These are phyloP conservation scores for Brachionus rubens DNA, from an alignment of 1,140 invertebrate species.

Conservation along the genomic window DNA sequence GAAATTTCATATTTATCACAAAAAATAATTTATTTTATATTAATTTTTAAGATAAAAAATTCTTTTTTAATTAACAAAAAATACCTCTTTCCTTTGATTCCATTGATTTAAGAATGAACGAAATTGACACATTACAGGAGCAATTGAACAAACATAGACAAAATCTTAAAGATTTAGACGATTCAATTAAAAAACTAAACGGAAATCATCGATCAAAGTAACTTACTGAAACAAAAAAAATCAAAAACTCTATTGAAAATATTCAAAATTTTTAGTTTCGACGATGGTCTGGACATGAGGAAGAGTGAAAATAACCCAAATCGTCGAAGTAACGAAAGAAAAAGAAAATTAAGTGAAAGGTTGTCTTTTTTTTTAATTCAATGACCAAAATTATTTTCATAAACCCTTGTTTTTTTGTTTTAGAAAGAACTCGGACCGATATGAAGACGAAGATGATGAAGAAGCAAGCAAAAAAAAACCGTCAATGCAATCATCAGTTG, in stretches of 20 bases:
- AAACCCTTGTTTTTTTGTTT: background rate
- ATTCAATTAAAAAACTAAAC: slow-evolving; percentile 16
- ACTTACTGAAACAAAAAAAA: background rate
- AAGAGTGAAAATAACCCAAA: background rate
- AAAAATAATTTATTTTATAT: too few relatives aligned
- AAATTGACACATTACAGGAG: slow-evolving; percentile 2
- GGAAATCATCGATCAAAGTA: background rate
- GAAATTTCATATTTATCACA: too few relatives aligned
- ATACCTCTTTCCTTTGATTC: too few relatives aligned
- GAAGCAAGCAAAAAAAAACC: background rate
- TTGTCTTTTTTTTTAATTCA: background rate
- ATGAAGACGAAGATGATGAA: slow-evolving; percentile 10
- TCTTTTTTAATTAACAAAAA: too few relatives aligned
- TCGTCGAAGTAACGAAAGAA: background rate
- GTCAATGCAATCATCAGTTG: slow-evolving; percentile 30
- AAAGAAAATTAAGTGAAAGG: background rate
- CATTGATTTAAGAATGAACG: slow-evolving; percentile 35
- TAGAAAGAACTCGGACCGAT: background rate
- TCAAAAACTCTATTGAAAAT: background rate
- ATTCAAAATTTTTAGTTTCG: background rate
- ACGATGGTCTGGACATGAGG: too few relatives aligned
- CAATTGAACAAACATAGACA: slow-evolving; percentile 8
- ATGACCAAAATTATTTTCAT: too few relatives aligned
- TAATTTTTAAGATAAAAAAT: too few relatives aligned
- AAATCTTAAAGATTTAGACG: slow-evolving; percentile 8